These are phyloP conservation scores for Epizoanthus stellaris DNA, from an alignment of 92 coral and sea anemone species.

Conservation along the genomic window DNA sequence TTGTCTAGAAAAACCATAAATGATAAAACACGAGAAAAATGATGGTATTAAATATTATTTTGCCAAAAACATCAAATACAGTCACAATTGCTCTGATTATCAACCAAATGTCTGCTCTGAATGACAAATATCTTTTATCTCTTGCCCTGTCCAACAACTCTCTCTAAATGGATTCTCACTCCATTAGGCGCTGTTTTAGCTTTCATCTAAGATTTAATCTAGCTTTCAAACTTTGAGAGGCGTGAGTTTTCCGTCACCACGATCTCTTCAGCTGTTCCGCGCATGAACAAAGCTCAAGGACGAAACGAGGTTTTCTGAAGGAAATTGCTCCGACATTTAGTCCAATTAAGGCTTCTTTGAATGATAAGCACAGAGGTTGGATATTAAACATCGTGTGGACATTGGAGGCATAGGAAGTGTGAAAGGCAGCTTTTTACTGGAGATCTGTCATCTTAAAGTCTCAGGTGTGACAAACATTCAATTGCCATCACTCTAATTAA, in stretches of 20 bases:
- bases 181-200: slow-evolving; percentile 65
- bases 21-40: too few species aligned
- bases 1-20: neutral
- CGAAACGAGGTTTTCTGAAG: slow-evolving; percentile 48
- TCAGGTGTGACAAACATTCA: slow-evolving; percentile 91
- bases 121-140: slow-evolving; percentile 27
- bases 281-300: slow-evolving; percentile 41
- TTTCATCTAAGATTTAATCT: slow-evolving; percentile 88
- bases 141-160: slow-evolving; percentile 59
- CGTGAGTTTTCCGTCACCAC: slow-evolving; percentile 61
- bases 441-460: slow-evolving; percentile 82
- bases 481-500: slow-evolving; percentile 97
- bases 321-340: slow-evolving; percentile 31
- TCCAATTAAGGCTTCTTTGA: slow-evolving; percentile 49
- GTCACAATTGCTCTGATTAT: neutral
- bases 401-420: slow-evolving; percentile 63
- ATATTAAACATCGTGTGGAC: slow-evolving; percentile 66
- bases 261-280: slow-evolving; percentile 47
- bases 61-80: too few species aligned
- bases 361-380: slow-evolving; percentile 52
- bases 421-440: slow-evolving; percentile 62
- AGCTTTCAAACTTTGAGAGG: slow-evolving; percentile 83
- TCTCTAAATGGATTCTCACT: slow-evolving; percentile 46
- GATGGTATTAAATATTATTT: too few species aligned
- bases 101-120: slow-evolving; percentile 18